Conservation (phyloP, 2,113 vertebrate species). For the Phoxinus phoxinus region DNA sequence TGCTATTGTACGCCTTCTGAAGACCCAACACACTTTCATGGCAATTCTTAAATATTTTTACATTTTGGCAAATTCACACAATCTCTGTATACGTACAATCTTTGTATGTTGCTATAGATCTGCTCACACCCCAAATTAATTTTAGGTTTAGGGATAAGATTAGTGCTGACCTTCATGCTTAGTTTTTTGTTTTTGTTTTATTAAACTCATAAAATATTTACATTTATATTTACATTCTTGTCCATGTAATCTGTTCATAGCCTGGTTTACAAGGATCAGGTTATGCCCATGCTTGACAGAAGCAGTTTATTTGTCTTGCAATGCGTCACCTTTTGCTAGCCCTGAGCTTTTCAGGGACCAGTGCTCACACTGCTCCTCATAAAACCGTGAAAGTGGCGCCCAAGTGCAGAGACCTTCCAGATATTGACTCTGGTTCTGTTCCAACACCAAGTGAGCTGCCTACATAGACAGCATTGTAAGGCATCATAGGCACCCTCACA, state of each 20-base stretch:
- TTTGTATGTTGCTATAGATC: too few relatives aligned
- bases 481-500: not conserved
- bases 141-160: too few relatives aligned
- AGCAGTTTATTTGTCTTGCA: constrained; percentile 43
- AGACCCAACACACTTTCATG: too few relatives aligned
- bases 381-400: constrained; percentile 42
- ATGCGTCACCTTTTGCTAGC: constrained; percentile 37
- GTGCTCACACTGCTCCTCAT: constrained; percentile 45
- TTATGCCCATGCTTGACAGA: not conserved
- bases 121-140: too few relatives aligned
- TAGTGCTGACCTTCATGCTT: too few relatives aligned
- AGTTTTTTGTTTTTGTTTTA: not conserved
- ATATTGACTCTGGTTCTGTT: constrained; percentile 51
- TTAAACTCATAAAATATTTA: too few relatives aligned
- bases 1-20: too few relatives aligned
- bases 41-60: too few relatives aligned
- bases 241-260: not conserved
- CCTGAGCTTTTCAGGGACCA: constrained; percentile 52
- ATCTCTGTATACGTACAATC: too few relatives aligned
- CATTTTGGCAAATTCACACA: too few relatives aligned
- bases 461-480: not conserved
- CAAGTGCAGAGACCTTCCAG: constrained; percentile 42
- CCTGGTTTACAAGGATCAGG: not conserved
- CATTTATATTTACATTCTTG: not conserved
- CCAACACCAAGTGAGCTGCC: not conserved